A percentile compares a stretch with the other conserved stretches of the same genome.
Evolutionary conservation across 2,113 vertebrate genomes (phyloP).

Genomic region (Chamaetylas fuelleborni): DNA sequence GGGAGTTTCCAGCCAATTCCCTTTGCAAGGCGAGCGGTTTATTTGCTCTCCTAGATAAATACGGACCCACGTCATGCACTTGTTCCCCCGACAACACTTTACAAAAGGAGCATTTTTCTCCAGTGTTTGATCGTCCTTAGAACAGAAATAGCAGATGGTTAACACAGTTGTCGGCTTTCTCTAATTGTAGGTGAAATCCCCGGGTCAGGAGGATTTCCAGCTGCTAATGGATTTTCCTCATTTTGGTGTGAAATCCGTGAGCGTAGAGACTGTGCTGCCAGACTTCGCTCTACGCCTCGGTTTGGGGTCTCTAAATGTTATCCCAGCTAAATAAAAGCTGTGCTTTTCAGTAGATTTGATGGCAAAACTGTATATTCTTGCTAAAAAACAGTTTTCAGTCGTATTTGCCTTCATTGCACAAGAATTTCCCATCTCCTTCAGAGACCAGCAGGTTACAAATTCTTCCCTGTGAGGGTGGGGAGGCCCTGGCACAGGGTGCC

Average conservation of each 20-base stretch:
- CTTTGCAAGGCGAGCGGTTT: conserved; percentile 1
- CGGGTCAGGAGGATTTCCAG: conserved; percentile 37
- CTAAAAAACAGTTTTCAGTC: not conserved
- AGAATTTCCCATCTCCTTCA: not conserved
- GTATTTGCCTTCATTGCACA: not conserved
- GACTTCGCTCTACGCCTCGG: accelerated
- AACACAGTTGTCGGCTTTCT: conserved; percentile 25
- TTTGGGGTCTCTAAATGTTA: not conserved
- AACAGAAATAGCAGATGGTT: conserved; percentile 55
- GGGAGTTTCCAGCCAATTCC: conserved; percentile 38
- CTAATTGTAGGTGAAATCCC: conserved; percentile 51
- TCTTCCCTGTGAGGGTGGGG: accelerated
- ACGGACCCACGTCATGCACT: conserved; percentile 23
- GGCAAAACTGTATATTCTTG: not conserved
- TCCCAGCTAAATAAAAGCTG: not conserved
- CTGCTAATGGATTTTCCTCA: conserved; percentile 45
- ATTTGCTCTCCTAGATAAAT: conserved; percentile 57
- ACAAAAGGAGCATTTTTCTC: conserved; percentile 56
- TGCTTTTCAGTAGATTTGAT: not conserved
- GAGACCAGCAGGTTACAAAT: not conserved
- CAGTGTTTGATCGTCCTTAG: not conserved
- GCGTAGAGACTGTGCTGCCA: not conserved
- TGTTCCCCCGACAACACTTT: conserved; percentile 46
- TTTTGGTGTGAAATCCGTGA: conserved; percentile 19
- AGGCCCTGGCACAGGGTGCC: not conserved